Conservation (phyloP, 2,888 invertebrate genomes). For the Ectemnius cavifrons region DNA sequence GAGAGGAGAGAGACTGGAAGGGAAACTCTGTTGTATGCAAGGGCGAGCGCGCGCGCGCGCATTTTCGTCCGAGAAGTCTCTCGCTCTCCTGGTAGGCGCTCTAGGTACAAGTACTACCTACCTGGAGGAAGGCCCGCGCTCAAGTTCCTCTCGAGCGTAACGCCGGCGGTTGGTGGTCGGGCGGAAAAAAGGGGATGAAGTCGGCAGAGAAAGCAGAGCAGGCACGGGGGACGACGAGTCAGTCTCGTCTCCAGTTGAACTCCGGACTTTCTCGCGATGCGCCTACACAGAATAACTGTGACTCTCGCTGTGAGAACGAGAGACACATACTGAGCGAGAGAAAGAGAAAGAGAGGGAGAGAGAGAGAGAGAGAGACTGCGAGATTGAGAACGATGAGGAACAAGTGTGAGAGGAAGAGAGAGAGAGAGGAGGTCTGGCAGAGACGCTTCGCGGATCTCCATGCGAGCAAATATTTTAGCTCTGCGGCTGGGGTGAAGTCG, state of each 20-base stretch:
- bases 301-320: not conserved
- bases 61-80: conserved; percentile 10
- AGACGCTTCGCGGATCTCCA: conserved; percentile 31
- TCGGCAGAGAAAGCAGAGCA: conserved; percentile 18
- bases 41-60: conserved; percentile 6
- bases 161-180: conserved; percentile 39
- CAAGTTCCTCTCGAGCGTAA: conserved; percentile 39
- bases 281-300: conserved; percentile 26
- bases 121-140: conserved; percentile 44
- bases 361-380: not conserved
- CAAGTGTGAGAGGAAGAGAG: not conserved
- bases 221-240: not conserved
- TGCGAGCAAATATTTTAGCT: conserved; percentile 54
- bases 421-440: not conserved
- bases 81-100: no score
- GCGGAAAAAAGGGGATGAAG: conserved; percentile 39
- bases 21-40: conserved; percentile 10
- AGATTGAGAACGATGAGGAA: not conserved
- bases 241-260: conserved; percentile 43
- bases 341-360: not conserved
- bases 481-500: conserved; percentile 36
- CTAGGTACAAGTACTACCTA: conserved; percentile 15
- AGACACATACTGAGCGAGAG: not conserved
- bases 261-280: conserved; percentile 40
- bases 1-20: conserved; percentile 19